Percentiles rank a stretch among this genome's conserved stretches.
Conservation (phyloP, 2,888 invertebrate species). For the Erebia aethiops region DNA sequence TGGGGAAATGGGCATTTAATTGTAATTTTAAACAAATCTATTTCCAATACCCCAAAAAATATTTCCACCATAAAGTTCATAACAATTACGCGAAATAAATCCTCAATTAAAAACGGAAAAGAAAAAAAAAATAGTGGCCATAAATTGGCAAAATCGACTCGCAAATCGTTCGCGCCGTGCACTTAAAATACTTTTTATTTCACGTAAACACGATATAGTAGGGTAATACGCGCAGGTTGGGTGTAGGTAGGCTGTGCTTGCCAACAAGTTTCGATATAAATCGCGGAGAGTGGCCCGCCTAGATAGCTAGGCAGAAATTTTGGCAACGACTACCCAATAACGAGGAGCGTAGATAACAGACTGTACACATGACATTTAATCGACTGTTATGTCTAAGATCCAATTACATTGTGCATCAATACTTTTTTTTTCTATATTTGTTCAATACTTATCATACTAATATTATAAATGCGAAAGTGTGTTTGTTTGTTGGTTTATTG, state of each 20-base stretch:
- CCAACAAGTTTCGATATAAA: conserved; percentile 63
- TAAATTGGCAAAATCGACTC: conserved; percentile 28
- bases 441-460: too few relatives aligned
- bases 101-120: conserved; percentile 23
- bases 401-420: neutral
- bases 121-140: conserved; percentile 21
- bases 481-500: too few relatives aligned
- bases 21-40: neutral
- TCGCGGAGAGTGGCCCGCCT: conserved; percentile 53
- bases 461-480: too few relatives aligned
- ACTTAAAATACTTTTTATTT: conserved; percentile 46
- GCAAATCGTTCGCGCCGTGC: conserved; percentile 39
- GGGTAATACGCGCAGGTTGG: conserved; percentile 46
- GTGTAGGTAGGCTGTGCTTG: conserved; percentile 52
- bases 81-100: conserved; percentile 20
- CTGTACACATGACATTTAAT: neutral
- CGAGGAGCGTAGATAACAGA: conserved; percentile 25
- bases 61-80: conserved; percentile 5
- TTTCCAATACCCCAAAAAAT: neutral
- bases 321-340: conserved; percentile 49
- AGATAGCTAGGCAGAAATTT: conserved; percentile 53
- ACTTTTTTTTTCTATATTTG: too few relatives aligned
- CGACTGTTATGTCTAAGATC: conserved; percentile 15
- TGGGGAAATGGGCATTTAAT: neutral
- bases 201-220: conserved; percentile 48